Evolutionary conservation across 2,797 vertebrate species (phyloP).

Genomic region (Pseudotriccus pelzelni): DNA sequence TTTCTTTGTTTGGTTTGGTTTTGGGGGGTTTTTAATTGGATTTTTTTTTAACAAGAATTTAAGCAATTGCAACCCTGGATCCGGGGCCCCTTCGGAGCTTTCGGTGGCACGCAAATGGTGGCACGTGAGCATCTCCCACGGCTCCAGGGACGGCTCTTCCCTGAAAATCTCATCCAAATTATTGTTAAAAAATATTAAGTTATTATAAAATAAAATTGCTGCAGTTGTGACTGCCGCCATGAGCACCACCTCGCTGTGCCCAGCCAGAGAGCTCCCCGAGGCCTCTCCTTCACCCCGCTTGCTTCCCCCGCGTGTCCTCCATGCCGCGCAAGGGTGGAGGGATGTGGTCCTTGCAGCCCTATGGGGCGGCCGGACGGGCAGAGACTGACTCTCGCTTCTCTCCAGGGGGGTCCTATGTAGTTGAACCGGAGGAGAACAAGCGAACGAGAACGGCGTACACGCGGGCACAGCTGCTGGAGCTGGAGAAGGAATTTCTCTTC

Average conservation of each 20-base stretch:
- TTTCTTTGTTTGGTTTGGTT: too few species aligned
- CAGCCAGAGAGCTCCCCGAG: background rate
- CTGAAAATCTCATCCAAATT: background rate
- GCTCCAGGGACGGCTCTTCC: rapidly evolving
- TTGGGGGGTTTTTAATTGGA: too few species aligned
- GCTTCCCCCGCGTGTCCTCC: rapidly evolving
- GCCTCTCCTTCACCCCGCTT: rapidly evolving
- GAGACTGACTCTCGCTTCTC: background rate
- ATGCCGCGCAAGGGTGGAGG: rapidly evolving
- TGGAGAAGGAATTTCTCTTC: constrained; percentile 98
- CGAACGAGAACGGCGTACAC: constrained; percentile 96
- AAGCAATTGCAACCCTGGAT: background rate
- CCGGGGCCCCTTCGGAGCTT: background rate
- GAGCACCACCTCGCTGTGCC: background rate
- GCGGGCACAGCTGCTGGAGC: constrained; percentile 92
- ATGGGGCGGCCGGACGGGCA: background rate
- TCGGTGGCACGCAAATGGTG: rapidly evolving
- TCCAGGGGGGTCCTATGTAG: constrained; percentile 83
- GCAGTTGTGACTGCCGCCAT: background rate
- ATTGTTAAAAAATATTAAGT: background rate
- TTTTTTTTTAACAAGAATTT: rapidly evolving
- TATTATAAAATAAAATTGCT: background rate
- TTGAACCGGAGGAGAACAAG: constrained; percentile 93
- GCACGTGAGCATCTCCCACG: rapidly evolving
- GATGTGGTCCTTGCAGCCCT: background rate